Evolutionary conservation across 2,888 invertebrate genomes (phyloP), one percentile per base, ranked within the genome.

Genomic region (Selenia dentaria): DNA sequence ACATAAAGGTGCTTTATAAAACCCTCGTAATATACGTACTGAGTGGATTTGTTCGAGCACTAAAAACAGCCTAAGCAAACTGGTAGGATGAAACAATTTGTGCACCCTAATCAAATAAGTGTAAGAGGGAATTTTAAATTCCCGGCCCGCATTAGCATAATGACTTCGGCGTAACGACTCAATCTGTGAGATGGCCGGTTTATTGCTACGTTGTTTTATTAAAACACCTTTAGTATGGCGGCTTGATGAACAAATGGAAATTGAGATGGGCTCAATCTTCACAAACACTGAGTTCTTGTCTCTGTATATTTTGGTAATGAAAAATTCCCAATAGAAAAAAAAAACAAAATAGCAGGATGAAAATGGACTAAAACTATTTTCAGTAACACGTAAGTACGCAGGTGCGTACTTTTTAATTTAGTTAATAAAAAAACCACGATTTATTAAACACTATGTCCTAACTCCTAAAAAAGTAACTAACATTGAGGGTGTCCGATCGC

Each of bases 51-150:
- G 64, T 54, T 47, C 48, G 47, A 44, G 45, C 48, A 59, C 63
- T 62, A 51, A 54, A 48, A 56, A 59, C 24, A 25, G 27, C 75
- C 71, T 70, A 73, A 74, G 70, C 63, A 74, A 76, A 77, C 74
- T 59, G 55, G 13, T 55, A 61, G 74, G 76, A 79, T 79, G 70
- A 78, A 79, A 80, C 79, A 77, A 83, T 83, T 82, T 78, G 78
- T 72, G 75, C 64, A 69, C 70, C 80, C 78, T 79, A 79, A 82
- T 80, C 80, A 84, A 85, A 84, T 81, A 83, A 75, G 72, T 72
- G 72, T 73, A 71, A 42, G 41, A 14, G 41, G 27, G 36, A 41
- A 48, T 48, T 48, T 48, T 33, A 48, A 48, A 48, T 48, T 42
- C 27, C 34, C 45, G 24, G 25, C 27, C 47, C 57, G 64, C 33